Conservation (phyloP, 2,888 invertebrate genomes). For the Macrosoma leucophasiata region DNA sequence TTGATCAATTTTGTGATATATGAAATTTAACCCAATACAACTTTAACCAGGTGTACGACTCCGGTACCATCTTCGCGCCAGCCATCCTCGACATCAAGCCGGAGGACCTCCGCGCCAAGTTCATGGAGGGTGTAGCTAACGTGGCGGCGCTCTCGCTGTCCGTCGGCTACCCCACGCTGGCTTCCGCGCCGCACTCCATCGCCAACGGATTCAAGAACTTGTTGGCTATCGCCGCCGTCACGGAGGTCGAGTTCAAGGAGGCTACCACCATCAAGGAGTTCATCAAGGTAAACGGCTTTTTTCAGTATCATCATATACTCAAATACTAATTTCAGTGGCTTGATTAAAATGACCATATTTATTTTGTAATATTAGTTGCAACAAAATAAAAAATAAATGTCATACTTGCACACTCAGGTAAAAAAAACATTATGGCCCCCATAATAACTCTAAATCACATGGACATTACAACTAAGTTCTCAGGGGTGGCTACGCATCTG, state of each 20-base stretch:
- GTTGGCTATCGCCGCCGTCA: conserved; percentile 96
- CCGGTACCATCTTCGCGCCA: conserved; percentile 98
- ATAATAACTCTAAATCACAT: too few relatives aligned
- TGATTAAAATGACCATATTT: too few relatives aligned
- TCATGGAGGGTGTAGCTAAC: conserved; percentile 95
- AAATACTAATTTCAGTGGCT: not conserved
- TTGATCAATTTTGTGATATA: too few relatives aligned
- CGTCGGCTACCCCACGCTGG: conserved; percentile 97
- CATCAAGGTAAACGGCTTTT: conserved; percentile 86
- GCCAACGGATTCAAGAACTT: conserved; percentile 99
- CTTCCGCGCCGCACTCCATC: conserved; percentile 98
- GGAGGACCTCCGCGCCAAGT: conserved; percentile 93
- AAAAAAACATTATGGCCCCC: too few relatives aligned
- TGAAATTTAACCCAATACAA: too few relatives aligned
- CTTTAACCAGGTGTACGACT: conserved; percentile 97
- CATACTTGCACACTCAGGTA: too few relatives aligned
- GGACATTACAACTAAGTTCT: too few relatives aligned
- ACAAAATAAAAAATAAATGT: too few relatives aligned
- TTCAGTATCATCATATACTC: not conserved
- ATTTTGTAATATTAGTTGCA: too few relatives aligned
- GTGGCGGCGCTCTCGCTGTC: conserved; percentile 94
- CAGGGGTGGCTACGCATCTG: too few relatives aligned
- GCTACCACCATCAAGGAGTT: conserved; percentile 94
- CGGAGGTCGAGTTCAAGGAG: conserved; percentile 96
- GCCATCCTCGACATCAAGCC: conserved; percentile 98